A percentile compares a stretch with the other conserved stretches of the same genome.
Conservation (phyloP, 1,140 invertebrate genomes). For the Plutomurus gul region DNA sequence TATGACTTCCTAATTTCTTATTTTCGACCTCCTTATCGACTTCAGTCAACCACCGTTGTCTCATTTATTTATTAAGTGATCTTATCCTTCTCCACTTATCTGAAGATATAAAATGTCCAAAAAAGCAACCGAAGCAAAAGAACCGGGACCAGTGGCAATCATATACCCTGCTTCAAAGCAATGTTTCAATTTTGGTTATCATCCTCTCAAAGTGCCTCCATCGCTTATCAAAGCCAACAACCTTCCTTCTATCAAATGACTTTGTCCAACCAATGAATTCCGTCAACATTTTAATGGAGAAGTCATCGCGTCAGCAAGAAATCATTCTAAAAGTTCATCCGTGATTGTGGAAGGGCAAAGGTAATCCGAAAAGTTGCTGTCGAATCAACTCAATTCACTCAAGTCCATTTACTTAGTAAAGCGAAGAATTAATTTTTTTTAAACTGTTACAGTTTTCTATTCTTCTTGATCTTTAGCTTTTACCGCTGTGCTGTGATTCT, state of each 20-base stretch:
- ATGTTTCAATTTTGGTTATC: not conserved
- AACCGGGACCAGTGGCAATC: too few relatives aligned
- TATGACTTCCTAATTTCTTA: slow-evolving; percentile 7
- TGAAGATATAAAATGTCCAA: too few relatives aligned
- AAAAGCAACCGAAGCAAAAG: too few relatives aligned
- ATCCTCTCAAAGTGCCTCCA: not conserved
- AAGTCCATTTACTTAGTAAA: not conserved
- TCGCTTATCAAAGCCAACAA: not conserved
- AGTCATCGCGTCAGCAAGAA: not conserved
- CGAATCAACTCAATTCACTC: not conserved
- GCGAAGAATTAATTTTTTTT: not conserved
- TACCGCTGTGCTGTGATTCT: not conserved
- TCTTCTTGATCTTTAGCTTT: not conserved
- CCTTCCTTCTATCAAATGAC: too few relatives aligned
- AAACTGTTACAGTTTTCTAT: not conserved
- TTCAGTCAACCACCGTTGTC: not conserved
- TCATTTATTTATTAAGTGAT: not conserved
- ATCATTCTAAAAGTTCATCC: not conserved
- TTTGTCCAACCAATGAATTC: too few relatives aligned
- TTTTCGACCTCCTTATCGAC: not conserved
- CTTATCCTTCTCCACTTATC: not conserved
- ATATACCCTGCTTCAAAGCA: too few relatives aligned
- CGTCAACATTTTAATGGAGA: too few relatives aligned
- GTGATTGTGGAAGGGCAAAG: not conserved
- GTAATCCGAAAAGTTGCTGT: not conserved